A percentile compares a stretch with the other conserved stretches of the same genome.
Conservation (phyloP, 1,140 invertebrate genomes). For the Platorchestia sp. region DNA sequence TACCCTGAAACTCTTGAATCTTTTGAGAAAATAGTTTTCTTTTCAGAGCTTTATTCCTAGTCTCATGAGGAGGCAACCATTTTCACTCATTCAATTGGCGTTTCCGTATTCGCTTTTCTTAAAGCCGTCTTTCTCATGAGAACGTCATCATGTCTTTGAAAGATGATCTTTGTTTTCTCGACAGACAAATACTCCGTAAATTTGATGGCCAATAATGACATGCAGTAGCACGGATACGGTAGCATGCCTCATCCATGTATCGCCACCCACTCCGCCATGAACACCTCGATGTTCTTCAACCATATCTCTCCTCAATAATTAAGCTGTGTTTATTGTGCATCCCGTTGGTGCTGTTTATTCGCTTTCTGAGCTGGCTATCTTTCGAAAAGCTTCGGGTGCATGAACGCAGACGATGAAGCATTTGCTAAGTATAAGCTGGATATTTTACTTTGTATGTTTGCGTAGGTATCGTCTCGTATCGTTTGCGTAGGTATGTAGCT, state of each 20-base stretch:
- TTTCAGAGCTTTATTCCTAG: background rate
- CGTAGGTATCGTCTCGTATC: background rate
- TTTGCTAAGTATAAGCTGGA: too few relatives aligned
- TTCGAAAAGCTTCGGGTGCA: background rate
- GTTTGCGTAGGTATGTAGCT: background rate
- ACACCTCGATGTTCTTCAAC: background rate
- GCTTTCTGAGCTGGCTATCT: background rate
- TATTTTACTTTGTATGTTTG: background rate
- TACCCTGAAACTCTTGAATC: background rate
- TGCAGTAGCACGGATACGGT: background rate
- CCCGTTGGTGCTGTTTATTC: background rate
- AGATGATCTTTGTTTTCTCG: background rate
- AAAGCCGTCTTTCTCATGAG: background rate
- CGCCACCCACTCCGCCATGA: background rate
- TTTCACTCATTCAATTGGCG: background rate
- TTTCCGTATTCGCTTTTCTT: background rate
- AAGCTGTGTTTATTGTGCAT: too few relatives aligned
- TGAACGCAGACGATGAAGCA: too few relatives aligned
- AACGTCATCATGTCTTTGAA: background rate
- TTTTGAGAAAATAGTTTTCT: too few relatives aligned
- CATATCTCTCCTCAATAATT: background rate
- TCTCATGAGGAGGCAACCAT: background rate
- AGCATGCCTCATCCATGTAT: background rate
- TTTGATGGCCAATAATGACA: background rate
- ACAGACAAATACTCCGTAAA: background rate